Base-by-base conservation (phyloP, 2,888 invertebrate genomes). In the Philereme transversata region DNA sequence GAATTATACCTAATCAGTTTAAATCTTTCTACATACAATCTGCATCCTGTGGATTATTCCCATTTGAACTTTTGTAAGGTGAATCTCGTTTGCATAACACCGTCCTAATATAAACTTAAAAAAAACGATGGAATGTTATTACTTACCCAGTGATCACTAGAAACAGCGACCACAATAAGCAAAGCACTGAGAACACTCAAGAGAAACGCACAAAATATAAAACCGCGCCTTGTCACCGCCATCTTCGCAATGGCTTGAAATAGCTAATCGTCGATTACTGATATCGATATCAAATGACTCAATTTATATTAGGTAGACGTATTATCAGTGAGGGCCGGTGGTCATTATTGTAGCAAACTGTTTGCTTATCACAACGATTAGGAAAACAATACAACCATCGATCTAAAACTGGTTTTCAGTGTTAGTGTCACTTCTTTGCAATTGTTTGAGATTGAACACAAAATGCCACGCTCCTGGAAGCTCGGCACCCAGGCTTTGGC, bases 91-190 rank as follows among this genome's bases (percentile, higher is more conserved):
- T 22, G 22, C 22, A 22, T 22, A 22, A 22, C 22, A 22, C 22
- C 38, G 5, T 38, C 8, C 38, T 3, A 3, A 38, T 3, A 38
- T 38, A 38, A 7, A 7, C 38, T 38, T 7, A 5, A 0, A 8
- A n/a, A 38, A 38, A 38, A 38, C 38, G 1, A 38, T 38, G 38
- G 38, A 7, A 38, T 7, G 3, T 7, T 4, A 59, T n/a, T 46
- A 86, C 90, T 85, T 66, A 92, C 92, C 92, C 92, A 92, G 75
- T 80, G 86, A 63, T 90, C 87, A 71, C 88, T 92, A 1, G 90
- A 74, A 11, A 90, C 72, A 0, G 89, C 77, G 0, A 89, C 77
- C 6, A 90, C 69, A 10, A 86, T 73, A 5, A 92, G 73, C 54
- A 89, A 66, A n/a, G 89, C 83, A 74, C 85, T 80, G 4, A 88